These are phyloP conservation scores for Prietella phreatophila DNA, from an alignment of 2,113 vertebrate genomes.

Conservation along the genomic window DNA sequence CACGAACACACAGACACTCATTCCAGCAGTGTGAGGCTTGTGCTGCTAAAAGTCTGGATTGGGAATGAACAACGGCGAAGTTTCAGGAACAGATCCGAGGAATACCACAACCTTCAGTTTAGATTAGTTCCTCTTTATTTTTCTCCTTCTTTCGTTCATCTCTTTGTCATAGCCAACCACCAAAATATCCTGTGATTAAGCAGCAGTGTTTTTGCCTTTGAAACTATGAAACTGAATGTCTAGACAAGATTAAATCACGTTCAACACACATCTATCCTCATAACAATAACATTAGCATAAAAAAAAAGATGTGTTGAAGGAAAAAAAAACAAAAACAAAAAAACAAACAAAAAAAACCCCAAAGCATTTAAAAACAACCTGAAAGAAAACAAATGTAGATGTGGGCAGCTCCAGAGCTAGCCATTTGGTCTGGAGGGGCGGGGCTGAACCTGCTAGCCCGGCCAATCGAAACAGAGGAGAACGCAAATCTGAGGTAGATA, in stretches of 20 bases:
- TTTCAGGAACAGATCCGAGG: slow-evolving; percentile 83
- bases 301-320: slow-evolving; percentile 72
- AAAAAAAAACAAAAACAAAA: slow-evolving; percentile 55
- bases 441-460: slow-evolving; percentile 96
- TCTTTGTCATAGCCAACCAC: slow-evolving; percentile 74
- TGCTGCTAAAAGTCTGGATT: slow-evolving; percentile 78
- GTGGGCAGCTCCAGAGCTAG: slow-evolving; percentile 93
- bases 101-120: slow-evolving; percentile 78
- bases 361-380: slow-evolving; percentile 81
- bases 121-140: slow-evolving; percentile 45
- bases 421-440: slow-evolving; percentile 93
- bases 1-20: not conserved
- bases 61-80: slow-evolving; percentile 78
- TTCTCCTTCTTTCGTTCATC: slow-evolving; percentile 30
- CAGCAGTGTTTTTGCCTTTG: slow-evolving; percentile 82
- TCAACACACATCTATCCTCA: slow-evolving; percentile 63
- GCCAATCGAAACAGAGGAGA: slow-evolving; percentile 84
- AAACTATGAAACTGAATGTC: slow-evolving; percentile 87
- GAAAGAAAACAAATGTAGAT: slow-evolving; percentile 78
- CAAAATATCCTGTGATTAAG: slow-evolving; percentile 82
- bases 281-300: slow-evolving; percentile 59
- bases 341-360: slow-evolving; percentile 67
- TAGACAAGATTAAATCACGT: slow-evolving; percentile 79
- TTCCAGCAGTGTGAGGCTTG: slow-evolving; percentile 67
- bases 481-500: slow-evolving; percentile 98